Base-by-base conservation (phyloP, 2,888 invertebrate species). In the Yponomeuta malinellus region DNA sequence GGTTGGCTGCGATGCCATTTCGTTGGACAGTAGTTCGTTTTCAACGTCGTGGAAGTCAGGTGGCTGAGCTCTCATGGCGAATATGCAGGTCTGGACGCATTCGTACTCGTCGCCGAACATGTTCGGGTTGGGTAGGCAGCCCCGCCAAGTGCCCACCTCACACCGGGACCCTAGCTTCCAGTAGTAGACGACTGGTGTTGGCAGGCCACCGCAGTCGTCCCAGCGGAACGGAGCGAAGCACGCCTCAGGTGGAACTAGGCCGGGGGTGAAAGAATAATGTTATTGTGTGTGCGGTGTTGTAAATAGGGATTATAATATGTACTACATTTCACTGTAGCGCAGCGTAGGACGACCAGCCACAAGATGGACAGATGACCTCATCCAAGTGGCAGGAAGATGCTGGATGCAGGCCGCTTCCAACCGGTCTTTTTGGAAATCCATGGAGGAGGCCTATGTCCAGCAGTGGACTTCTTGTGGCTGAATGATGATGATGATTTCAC, bases 41-140 rank as follows among this genome's bases (percentile, higher is more conserved):
- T 48, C 23, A 6, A 15, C 8, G 15, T 23, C 31, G 15, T 71
- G 71, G 48, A 37, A 71, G 33, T 70, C 59, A 29, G 69, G 65
- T 10, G 70, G 69, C 12, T 29, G 12, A 37, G 64, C 72, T 74
- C 86, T 79, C 0, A 77, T 74, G 0, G 79, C 70, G 72, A 84
- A 90, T 15, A 90, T 81, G 72, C 91, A 91, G 0, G 89, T 89
- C 2, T 82, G 75, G 0, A 87, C 83, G 73, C 91, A 91, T 72
- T 89, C 87, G 72, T 87, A 88, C 73, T 90, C 89, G 48, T 87
- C 82, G 15, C 75, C 73, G 71, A 92, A 92, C 91, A 91, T 90
- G 73, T 92, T 92, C 0, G 79, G 69, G 73, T 86, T 90, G 0
- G 91, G 91, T 0, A 83, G 76, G 71, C 91, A 92, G 2, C 91